phyloP scores from a whole-genome alignment of 2,113 vertebrate genomes.

The Ochotona curzoniae region DNA sequence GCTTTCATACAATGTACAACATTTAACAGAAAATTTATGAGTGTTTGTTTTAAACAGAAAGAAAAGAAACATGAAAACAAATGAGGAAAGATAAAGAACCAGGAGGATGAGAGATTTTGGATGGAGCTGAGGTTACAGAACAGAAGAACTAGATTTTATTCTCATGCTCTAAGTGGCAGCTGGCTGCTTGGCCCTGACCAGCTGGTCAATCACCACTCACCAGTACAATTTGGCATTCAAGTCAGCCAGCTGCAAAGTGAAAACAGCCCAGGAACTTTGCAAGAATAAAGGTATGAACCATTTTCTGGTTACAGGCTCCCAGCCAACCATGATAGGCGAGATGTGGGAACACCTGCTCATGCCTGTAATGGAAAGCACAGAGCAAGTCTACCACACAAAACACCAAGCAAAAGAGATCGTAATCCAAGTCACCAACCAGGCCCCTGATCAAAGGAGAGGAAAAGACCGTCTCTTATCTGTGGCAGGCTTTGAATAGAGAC shows the following conservation, averaged over 20 bases:
- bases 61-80: background rate
- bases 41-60: slow-evolving; percentile 4
- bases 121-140: background rate
- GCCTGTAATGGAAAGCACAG: background rate
- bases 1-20: background rate
- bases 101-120: background rate
- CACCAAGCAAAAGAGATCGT: background rate
- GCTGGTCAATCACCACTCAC: background rate
- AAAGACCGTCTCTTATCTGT: background rate
- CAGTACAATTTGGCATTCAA: slow-evolving; percentile 41
- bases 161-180: slow-evolving; percentile 45
- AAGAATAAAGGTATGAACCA: slow-evolving; percentile 67
- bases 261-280: slow-evolving; percentile 57
- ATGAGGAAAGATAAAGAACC: background rate
- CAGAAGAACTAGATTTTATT: background rate
- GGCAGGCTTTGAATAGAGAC: background rate
- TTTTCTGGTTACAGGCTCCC: slow-evolving; percentile 61
- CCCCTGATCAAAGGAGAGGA: background rate
- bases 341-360: background rate
- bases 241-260: slow-evolving; percentile 72
- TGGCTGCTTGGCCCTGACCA: background rate
- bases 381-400: background rate
- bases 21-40: slow-evolving; percentile 26
- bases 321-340: slow-evolving; percentile 60
- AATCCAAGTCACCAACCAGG: background rate